phyloP scores from a whole-genome alignment of 1,140 invertebrate genomes.

The Trissolcus basalis region DNA sequence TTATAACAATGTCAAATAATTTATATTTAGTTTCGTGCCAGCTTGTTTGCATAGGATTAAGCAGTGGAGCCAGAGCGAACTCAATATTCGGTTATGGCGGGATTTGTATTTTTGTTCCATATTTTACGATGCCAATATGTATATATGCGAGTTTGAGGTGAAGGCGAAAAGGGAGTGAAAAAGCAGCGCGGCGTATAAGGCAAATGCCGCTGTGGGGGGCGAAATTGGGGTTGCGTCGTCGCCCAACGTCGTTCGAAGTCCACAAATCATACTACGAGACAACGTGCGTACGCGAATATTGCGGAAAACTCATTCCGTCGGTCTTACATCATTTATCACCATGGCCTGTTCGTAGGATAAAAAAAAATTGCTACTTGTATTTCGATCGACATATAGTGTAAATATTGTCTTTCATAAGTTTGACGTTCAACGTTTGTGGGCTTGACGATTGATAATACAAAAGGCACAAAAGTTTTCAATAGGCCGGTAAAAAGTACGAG shows the following conservation, averaged over 20 bases:
- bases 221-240: constrained; percentile 55
- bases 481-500: constrained; percentile 6
- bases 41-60: constrained; percentile 16
- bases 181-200: constrained; percentile 50
- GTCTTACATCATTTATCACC: constrained; percentile 54
- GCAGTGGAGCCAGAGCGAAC: constrained; percentile 29
- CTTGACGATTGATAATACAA: constrained; percentile 39
- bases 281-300: constrained; percentile 58
- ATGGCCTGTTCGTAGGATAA: constrained; percentile 26
- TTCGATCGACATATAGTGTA: constrained; percentile 35
- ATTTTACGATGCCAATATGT: constrained; percentile 56
- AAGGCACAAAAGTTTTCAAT: constrained; percentile 37
- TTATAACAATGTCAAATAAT: not conserved
- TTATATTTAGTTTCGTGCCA: constrained; percentile 2
- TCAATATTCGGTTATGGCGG: constrained; percentile 48
- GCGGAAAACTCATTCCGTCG: constrained; percentile 46
- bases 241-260: constrained; percentile 52
- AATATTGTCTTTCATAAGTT: constrained; percentile 39
- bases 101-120: constrained; percentile 54
- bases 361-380: constrained; percentile 40
- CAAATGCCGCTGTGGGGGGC: constrained; percentile 48
- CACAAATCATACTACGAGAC: constrained; percentile 59
- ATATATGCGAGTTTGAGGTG: constrained; percentile 42
- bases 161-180: constrained; percentile 48
- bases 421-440: constrained; percentile 15